phyloP scores from a whole-genome alignment of 1,140 invertebrate species.

The Elysia chlorotica region DNA sequence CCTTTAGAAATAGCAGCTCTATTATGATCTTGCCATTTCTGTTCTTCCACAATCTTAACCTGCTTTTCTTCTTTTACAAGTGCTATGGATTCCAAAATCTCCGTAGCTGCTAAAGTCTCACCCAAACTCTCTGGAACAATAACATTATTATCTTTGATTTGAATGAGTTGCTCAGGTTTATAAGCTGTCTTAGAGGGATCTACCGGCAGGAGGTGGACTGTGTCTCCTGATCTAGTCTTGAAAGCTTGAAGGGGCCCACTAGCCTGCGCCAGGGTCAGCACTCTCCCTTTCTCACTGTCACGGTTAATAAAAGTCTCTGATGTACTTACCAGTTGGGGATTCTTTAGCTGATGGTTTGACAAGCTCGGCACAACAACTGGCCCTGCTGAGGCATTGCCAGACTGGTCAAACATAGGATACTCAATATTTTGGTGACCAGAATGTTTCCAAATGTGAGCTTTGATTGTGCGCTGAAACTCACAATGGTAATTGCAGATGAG shows the following conservation, averaged over 20 bases:
- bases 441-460: constrained; percentile 63
- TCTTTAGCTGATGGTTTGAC: neutral
- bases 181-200: neutral
- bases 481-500: constrained; percentile 59
- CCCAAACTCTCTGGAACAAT: neutral
- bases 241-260: neutral
- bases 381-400: neutral
- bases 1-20: neutral
- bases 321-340: neutral
- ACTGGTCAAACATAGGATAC: constrained; percentile 57
- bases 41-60: neutral
- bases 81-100: neutral
- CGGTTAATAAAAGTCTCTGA: too few relatives aligned
- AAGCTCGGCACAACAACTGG: neutral
- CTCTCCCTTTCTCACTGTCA: too few relatives aligned
- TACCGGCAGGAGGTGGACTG: neutral
- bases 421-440: constrained; percentile 58
- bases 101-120: neutral
- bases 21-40: neutral
- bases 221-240: neutral
- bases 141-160: neutral
- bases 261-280: neutral
- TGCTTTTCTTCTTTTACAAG: neutral
- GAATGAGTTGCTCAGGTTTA: too few relatives aligned
- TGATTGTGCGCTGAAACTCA: constrained; percentile 59